A percentile compares a stretch with the other conserved stretches of the same genome.
Conservation (phyloP, 2,113 vertebrate genomes). For the Uria lomvia region DNA sequence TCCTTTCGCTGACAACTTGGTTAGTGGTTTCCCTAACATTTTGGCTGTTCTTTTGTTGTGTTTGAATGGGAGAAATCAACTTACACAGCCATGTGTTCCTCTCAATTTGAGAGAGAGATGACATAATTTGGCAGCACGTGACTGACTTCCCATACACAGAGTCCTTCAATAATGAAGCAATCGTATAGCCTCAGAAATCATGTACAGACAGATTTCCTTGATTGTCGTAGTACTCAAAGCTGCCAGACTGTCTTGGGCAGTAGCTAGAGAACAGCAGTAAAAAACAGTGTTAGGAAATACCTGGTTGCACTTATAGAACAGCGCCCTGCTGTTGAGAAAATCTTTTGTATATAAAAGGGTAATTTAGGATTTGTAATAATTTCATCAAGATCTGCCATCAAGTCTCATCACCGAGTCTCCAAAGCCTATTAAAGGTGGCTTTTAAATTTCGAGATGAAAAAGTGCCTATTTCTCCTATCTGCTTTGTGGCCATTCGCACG, state of each 20-base stretch:
- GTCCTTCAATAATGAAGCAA: neutral
- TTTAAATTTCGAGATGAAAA: neutral
- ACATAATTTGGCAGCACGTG: neutral
- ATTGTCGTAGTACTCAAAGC: neutral
- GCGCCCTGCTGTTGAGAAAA: neutral
- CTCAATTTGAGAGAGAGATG: neutral
- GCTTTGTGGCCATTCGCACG: neutral
- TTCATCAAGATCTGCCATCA: neutral
- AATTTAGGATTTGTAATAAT: neutral
- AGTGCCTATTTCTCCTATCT: neutral
- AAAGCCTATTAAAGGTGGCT: neutral
- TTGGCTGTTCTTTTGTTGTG: neutral
- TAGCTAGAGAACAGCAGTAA: neutral
- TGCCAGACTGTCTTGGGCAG: neutral
- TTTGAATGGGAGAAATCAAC: neutral
- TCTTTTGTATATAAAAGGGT: neutral
- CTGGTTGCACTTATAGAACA: neutral
- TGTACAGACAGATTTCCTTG: neutral
- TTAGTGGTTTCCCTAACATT: neutral
- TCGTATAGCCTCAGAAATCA: neutral
- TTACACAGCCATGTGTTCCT: neutral
- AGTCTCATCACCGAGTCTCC: neutral
- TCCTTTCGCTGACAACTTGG: neutral
- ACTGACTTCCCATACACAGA: neutral
- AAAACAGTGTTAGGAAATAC: neutral